phyloP scores from a whole-genome alignment of 2,888 invertebrate genomes.

The Seira sanloemensis region DNA sequence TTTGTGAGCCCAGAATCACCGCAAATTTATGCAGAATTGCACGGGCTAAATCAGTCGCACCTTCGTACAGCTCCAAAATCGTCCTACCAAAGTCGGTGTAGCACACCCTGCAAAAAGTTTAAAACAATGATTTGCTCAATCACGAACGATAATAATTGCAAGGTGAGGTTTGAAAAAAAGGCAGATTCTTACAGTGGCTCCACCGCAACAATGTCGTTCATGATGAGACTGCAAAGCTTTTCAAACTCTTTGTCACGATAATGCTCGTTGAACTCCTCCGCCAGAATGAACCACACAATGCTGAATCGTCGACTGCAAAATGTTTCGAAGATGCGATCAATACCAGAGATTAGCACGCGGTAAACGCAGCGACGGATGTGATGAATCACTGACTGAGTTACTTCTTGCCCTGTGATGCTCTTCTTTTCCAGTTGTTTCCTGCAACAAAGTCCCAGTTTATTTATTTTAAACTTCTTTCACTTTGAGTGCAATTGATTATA shows the following conservation, averaged over 20 bases:
- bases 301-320: conserved; percentile 43
- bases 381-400: conserved; percentile 43
- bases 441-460: not conserved
- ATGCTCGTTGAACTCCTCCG: conserved; percentile 48
- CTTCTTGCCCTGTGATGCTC: conserved; percentile 41
- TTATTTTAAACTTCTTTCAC: no score
- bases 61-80: conserved; percentile 49
- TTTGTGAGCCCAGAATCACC: conserved; percentile 49
- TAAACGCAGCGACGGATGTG: conserved; percentile 51
- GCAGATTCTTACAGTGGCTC: conserved; percentile 55
- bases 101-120: conserved; percentile 30
- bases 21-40: conserved; percentile 59
- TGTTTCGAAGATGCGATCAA: conserved; percentile 51
- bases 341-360: conserved; percentile 45
- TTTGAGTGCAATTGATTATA: no score
- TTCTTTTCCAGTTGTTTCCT: conserved; percentile 52
- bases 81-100: conserved; percentile 35
- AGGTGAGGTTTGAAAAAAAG: no score
- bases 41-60: conserved; percentile 49
- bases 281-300: conserved; percentile 45
- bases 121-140: not conserved
- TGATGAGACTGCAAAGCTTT: conserved; percentile 50
- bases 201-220: conserved; percentile 48
- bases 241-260: conserved; percentile 48
- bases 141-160: no score